Evolutionary conservation across 2,797 vertebrate species (phyloP).

Genomic region (Sylvilagus floridanus): DNA sequence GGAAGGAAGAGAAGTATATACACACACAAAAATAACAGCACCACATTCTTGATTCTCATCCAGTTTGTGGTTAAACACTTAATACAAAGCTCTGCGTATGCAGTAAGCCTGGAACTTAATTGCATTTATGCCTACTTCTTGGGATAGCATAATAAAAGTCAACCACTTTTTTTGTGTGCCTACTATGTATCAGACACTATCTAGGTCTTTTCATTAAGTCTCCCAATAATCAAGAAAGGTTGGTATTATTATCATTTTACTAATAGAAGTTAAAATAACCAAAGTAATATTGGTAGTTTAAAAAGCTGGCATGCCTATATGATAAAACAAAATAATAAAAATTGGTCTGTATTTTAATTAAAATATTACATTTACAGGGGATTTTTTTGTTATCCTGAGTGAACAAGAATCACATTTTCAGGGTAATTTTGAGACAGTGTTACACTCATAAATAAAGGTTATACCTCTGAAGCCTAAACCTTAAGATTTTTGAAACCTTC

Average conservation of each 20-base stretch:
- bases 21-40: slow-evolving; percentile 70
- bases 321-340: slow-evolving; percentile 53
- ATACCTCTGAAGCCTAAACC: background rate
- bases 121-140: slow-evolving; percentile 45
- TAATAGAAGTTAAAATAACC: slow-evolving; percentile 36
- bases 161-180: slow-evolving; percentile 42
- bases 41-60: slow-evolving; percentile 75
- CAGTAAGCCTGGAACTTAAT: background rate
- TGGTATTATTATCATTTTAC: slow-evolving; percentile 28
- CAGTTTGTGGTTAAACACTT: slow-evolving; percentile 68
- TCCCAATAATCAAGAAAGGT: background rate
- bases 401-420: slow-evolving; percentile 14
- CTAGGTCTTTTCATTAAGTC: slow-evolving; percentile 26
- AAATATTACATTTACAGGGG: background rate
- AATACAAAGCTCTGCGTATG: slow-evolving; percentile 58
- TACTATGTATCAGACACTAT: slow-evolving; percentile 14
- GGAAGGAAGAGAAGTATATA: slow-evolving; percentile 53
- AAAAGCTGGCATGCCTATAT: background rate
- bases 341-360: slow-evolving; percentile 24
- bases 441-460: slow-evolving; percentile 7
- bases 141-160: slow-evolving; percentile 26
- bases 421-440: background rate
- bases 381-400: slow-evolving; percentile 29
- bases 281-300: slow-evolving; percentile 35
- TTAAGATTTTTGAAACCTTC: background rate